These are phyloP conservation scores for Frieseomelitta varia DNA, from an alignment of 1,140 invertebrate species.

Conservation along the genomic window DNA sequence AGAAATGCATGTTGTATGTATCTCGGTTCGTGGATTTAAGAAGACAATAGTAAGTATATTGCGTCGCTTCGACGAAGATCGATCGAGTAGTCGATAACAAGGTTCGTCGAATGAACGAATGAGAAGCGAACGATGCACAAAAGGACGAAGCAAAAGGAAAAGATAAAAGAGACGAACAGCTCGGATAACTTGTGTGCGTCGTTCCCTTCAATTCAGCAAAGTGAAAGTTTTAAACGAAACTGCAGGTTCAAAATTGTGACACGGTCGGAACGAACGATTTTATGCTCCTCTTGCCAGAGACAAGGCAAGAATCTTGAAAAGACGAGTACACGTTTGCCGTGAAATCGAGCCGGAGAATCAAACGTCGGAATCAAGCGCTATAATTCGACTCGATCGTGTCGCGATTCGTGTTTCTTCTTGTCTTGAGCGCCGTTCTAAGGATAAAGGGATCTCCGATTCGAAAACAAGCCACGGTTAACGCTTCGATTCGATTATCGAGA, in stretches of 20 bases:
- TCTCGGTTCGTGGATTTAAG: constrained; percentile 54
- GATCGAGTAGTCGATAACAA: constrained; percentile 34
- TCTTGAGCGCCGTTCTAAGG: constrained; percentile 10
- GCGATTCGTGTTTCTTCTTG: not conserved
- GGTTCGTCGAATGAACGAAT: constrained; percentile 23
- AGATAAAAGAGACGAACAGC: not conserved
- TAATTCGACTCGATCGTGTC: not conserved
- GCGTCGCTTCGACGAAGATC: constrained; percentile 31
- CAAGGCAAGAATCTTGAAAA: too few species aligned
- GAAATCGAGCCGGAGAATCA: not conserved
- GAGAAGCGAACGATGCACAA: not conserved
- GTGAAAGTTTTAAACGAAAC: not conserved
- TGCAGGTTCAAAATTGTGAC: not conserved
- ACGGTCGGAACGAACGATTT: not conserved
- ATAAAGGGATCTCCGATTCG: not conserved
- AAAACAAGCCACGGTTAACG: not conserved
- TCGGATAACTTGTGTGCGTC: not conserved
- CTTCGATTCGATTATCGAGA: not conserved
- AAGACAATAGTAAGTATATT: constrained; percentile 57
- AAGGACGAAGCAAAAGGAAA: too few species aligned
- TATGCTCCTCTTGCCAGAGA: too few species aligned
- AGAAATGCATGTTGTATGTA: constrained; percentile 60
- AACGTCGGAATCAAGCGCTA: not conserved
- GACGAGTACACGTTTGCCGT: not conserved
- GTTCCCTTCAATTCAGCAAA: not conserved